Base-by-base conservation (phyloP, 2,113 vertebrate genomes). In the Myotis lucifugus region DNA sequence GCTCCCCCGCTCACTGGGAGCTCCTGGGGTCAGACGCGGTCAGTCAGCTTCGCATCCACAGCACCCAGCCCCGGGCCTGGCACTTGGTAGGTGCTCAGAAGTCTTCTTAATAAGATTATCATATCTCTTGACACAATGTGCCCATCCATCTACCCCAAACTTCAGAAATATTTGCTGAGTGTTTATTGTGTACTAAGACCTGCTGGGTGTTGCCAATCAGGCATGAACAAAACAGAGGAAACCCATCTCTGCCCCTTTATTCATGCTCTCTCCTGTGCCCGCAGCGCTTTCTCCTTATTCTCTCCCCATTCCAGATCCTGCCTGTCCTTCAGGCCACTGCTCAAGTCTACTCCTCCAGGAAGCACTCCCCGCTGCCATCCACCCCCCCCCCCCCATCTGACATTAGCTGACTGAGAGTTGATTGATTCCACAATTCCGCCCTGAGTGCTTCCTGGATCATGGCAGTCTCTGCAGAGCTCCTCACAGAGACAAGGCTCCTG, bases 331-430 rank as follows among this genome's bases (percentile, higher is more conserved):
- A 48, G 40, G 32, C 2, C 40, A 18, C 42, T 52, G 29, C 88
- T 48, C 42, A 66, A 34, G 4, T 29, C 66, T 12, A 0, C 69
- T 90, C 82, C 37, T 89, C 64, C 56, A 91, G 70, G 88, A 93
- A 95, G 89, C 52, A 54, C 2, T 40, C 40, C 25, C 7, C 42
- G 5, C 42, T 6, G 42, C 42, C 42, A 42, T 6, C 5, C 18
- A 18, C 18, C 52, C 0, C 52, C 50, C 50, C 1, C 5, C 52
- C 17, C 17, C 0, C 4, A 32, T 32, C n/a, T 52, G 40, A 64
- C 3, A 8, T 59, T 66, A 86, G 76, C 42, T 37, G 29, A 7
- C n/a, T 8, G 12, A 59, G 10, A 40, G 4, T 9, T 66, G 67
- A 37, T 29, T 52, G 13, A 18, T 29, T n/a, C 72, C 1, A 1